A percentile compares a stretch with the other conserved stretches of the same genome.
Conservation (phyloP, 2,888 invertebrate species). For the Yponomeuta plumbellus region DNA sequence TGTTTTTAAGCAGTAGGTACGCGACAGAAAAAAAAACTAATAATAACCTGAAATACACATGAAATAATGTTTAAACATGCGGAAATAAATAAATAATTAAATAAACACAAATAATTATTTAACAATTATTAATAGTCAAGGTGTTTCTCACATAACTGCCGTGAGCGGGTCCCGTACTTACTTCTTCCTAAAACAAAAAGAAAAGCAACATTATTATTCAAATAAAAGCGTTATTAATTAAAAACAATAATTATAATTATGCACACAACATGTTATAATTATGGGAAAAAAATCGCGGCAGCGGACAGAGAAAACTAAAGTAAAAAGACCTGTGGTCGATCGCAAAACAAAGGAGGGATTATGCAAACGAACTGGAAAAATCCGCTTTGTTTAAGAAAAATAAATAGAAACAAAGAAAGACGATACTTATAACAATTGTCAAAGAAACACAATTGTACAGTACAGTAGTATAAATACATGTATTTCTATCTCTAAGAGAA, state of each 20-base stretch:
- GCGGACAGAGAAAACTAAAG: background rate
- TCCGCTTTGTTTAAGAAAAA: too few species aligned
- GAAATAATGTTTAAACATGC: background rate
- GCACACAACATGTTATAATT: conserved; percentile 6
- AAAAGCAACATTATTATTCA: conserved; percentile 39
- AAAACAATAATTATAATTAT: background rate
- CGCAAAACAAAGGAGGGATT: conserved; percentile 7
- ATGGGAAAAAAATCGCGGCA: background rate
- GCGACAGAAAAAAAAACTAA: too few species aligned
- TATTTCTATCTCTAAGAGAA: too few species aligned
- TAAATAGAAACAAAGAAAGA: background rate
- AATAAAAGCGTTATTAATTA: conserved; percentile 15
- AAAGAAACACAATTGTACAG: too few species aligned
- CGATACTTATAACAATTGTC: background rate
- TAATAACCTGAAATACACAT: background rate
- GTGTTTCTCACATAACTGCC: conserved; percentile 60
- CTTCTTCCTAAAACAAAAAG: conserved; percentile 74
- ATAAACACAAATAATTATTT: background rate
- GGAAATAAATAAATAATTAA: background rate
- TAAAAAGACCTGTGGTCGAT: background rate
- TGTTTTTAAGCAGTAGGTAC: too few species aligned
- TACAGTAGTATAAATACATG: too few species aligned
- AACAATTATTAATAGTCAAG: conserved; percentile 31
- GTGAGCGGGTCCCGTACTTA: conserved; percentile 70
- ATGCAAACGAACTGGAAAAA: background rate